Conservation (phyloP, 1,140 invertebrate genomes). For the Sitodiplosis mosellana region DNA sequence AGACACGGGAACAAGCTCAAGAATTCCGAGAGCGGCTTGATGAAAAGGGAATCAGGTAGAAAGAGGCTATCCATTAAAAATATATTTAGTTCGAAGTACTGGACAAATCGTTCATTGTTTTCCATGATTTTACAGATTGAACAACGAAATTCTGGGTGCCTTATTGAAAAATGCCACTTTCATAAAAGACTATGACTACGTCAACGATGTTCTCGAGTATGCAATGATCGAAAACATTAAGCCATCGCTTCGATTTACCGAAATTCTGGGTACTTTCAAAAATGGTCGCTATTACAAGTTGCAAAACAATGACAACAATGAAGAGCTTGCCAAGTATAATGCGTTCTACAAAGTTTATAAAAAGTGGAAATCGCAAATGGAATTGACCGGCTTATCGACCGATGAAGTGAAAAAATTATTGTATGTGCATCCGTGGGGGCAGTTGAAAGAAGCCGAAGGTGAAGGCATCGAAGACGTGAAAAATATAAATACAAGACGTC, state of each 20-base stretch:
- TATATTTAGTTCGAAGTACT: constrained; percentile 3
- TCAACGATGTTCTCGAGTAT: constrained; percentile 45
- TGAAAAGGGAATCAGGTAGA: constrained; percentile 35
- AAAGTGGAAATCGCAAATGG: constrained; percentile 30
- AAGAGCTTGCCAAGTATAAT: constrained; percentile 15
- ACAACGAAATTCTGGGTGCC: constrained; percentile 48
- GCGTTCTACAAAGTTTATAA: constrained; percentile 31
- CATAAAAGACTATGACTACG: constrained; percentile 38
- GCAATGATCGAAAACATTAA: constrained; percentile 36
- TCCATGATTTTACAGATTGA: constrained; percentile 32
- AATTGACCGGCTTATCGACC: constrained; percentile 24
- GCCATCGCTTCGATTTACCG: constrained; percentile 34
- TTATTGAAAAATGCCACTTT: constrained; percentile 41
- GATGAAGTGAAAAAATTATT: constrained; percentile 25
- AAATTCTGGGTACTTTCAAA: constrained; percentile 34
- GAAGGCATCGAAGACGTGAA: constrained; percentile 16
- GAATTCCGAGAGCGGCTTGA: constrained; percentile 51
- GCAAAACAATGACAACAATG: neutral
- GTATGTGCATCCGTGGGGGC: constrained; percentile 35
- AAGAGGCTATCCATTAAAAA: constrained; percentile 1
- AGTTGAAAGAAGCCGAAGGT: constrained; percentile 25
- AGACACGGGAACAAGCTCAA: constrained; percentile 32
- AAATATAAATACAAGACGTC: constrained; percentile 5
- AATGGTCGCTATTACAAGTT: constrained; percentile 16
- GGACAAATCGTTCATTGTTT: neutral